Evolutionary conservation across 2,113 vertebrate genomes (phyloP), one percentile per base, ranked within the genome.

Genomic region (Mystacornis crossleyi): DNA sequence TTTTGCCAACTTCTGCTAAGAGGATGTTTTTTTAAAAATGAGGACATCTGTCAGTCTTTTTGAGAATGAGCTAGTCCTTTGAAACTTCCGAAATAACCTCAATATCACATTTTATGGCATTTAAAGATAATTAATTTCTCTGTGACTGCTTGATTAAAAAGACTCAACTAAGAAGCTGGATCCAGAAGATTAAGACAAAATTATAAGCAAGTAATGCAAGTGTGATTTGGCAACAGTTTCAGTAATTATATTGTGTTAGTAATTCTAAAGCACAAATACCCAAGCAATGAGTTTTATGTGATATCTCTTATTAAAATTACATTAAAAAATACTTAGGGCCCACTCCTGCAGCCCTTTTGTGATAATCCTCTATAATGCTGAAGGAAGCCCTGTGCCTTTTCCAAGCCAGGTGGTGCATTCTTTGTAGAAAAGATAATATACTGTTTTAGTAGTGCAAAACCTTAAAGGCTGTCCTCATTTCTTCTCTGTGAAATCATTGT

Each of bases 111-210:
- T 93, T 94, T 71, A 64, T 66, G 79, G 72, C 81, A 78, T 94
- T 92, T 95, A 66, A 67, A 9, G 23, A 73, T 97, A 97, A 97
- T 97, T 96, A 87, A 97, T 97, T 97, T 98, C 88, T 84, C 66
- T 78, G 82, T 12, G 18, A 92, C 88, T 79, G 36, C 93, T 92
- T 97, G 89, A 97, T 96, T 96, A 94, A 96, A 94, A 96, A 92
- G 20, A 69, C 25, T 53, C 67, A 54, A 15, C 64, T 90, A 86
- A 93, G 88, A 93, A 94, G 64, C 71, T 81, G 70, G 70, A 40
- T 95, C 74, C 67, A 82, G 66, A 88, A 95, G 91, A 96, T 97
- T 94, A 95, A 72, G 51, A 73, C 24, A 90, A 86, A 93, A 96
- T 90, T 94, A 67, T 47, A 64, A 92, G 47, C 55, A 78, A 91